Percentiles rank a stretch among this genome's conserved stretches.
Conservation (phyloP, 2,888 invertebrate species). For the Rosalia funebris region DNA sequence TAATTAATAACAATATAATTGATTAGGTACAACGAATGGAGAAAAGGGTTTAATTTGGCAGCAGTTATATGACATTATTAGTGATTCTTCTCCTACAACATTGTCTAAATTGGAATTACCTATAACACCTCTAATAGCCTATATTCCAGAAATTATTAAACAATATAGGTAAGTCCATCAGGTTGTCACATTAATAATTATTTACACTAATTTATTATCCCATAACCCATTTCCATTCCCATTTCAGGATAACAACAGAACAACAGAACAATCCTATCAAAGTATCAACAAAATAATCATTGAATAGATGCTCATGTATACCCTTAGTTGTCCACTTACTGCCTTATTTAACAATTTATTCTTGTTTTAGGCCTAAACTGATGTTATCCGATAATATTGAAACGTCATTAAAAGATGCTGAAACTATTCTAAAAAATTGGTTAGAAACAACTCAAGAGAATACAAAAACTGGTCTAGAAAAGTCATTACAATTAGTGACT, state of each 20-base stretch:
- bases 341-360: too few relatives aligned
- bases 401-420: constrained; percentile 55
- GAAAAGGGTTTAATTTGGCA: constrained; percentile 61
- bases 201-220: too few relatives aligned
- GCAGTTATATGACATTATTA: constrained; percentile 59
- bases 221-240: too few relatives aligned
- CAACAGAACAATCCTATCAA: too few relatives aligned
- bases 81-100: constrained; percentile 56
- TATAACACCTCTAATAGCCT: constrained; percentile 54
- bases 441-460: constrained; percentile 70
- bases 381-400: constrained; percentile 32
- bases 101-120: constrained; percentile 59
- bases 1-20: background rate
- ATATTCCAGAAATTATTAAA: constrained; percentile 62
- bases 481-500: constrained; percentile 72
- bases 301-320: too few relatives aligned
- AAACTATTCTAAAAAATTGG: constrained; percentile 70
- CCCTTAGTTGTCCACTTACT: too few relatives aligned
- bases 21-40: constrained; percentile 45
- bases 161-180: constrained; percentile 59
- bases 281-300: background rate
- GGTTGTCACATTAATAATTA: too few relatives aligned
- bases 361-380: constrained; percentile 56
- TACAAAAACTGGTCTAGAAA: constrained; percentile 69
- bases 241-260: too few relatives aligned